Conservation (phyloP, 2,113 vertebrate genomes). For the Indicator indicator region DNA sequence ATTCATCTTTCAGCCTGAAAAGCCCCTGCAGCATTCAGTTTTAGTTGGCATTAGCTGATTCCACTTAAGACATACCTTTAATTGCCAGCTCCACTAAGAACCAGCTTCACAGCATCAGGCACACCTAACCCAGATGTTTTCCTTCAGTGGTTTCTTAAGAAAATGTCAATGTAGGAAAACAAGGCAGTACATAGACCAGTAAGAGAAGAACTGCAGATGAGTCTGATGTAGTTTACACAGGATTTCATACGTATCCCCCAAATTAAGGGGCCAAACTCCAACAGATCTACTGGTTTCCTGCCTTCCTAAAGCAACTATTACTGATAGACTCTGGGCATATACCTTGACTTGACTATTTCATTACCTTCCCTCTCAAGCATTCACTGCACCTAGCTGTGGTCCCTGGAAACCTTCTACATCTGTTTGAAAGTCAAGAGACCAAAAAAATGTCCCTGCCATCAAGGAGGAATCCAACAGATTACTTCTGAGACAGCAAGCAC, state of each 20-base stretch:
- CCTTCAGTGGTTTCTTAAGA: background rate
- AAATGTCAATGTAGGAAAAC: background rate
- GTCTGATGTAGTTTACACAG: background rate
- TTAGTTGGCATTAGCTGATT: background rate
- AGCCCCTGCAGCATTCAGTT: background rate
- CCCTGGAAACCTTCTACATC: background rate
- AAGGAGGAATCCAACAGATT: background rate
- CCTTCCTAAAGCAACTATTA: background rate
- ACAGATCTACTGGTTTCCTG: background rate
- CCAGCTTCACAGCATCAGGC: background rate
- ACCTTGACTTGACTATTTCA: background rate
- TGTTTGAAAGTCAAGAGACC: background rate
- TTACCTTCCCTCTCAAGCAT: background rate
- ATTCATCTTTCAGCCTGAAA: background rate
- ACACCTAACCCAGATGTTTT: background rate
- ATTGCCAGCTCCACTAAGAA: background rate
- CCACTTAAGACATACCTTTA: background rate
- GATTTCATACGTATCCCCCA: background rate
- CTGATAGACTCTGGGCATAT: background rate
- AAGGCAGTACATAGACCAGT: background rate
- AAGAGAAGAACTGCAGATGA: background rate
- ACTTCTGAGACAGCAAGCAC: background rate
- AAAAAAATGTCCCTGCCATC: background rate
- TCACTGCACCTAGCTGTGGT: fast-evolving
- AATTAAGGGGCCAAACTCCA: background rate